phyloP scores from a whole-genome alignment of 2,888 invertebrate species.

The Himalopsyche tibetana region DNA sequence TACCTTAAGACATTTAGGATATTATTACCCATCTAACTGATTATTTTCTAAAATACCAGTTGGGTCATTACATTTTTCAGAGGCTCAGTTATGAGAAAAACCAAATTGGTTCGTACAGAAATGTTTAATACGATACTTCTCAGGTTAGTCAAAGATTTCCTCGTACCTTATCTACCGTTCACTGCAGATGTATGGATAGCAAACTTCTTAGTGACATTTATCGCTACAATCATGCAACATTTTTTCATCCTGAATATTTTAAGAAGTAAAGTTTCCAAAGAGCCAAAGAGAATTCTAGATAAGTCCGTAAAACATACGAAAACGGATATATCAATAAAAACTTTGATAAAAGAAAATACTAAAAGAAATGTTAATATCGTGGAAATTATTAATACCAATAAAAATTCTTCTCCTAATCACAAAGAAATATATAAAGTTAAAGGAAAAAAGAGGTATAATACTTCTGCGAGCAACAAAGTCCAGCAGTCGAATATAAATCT shows the following conservation, averaged over 20 bases:
- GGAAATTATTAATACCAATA: too few species aligned
- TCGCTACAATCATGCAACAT: conserved; percentile 16
- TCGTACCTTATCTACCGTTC: conserved; percentile 52
- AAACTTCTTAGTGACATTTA: conserved; percentile 12
- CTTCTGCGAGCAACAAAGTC: neutral
- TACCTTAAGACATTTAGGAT: too few species aligned
- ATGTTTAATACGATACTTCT: too few species aligned
- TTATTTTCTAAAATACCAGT: too few species aligned
- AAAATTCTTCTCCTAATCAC: neutral
- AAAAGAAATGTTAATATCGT: too few species aligned
- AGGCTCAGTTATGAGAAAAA: too few species aligned
- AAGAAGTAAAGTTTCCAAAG: neutral
- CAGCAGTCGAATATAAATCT: conserved; percentile 35
- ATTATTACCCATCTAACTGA: too few species aligned
- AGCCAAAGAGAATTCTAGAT: neutral
- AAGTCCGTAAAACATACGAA: too few species aligned
- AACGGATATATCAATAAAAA: too few species aligned
- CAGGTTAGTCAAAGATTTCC: conserved; percentile 53
- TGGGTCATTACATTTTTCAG: too few species aligned
- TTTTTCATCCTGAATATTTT: conserved; percentile 29
- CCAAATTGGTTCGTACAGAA: too few species aligned
- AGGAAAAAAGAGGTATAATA: conserved; percentile 50
- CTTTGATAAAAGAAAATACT: too few species aligned
- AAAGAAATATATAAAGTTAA: conserved; percentile 32
- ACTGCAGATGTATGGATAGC: conserved; percentile 49